Conservation (phyloP, 2,888 invertebrate species). For the Nowickia ferox region DNA sequence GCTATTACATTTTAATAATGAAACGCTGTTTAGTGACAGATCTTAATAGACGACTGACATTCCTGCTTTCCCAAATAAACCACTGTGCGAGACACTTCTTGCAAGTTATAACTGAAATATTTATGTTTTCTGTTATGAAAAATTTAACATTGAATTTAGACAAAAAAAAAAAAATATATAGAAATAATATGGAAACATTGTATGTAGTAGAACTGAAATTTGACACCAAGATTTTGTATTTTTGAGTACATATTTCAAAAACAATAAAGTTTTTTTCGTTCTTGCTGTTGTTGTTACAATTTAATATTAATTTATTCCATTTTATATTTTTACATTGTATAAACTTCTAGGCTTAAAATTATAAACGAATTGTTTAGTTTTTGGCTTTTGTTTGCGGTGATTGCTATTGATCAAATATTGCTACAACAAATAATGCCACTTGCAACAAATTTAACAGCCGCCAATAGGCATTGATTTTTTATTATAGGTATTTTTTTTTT, state of each 20-base stretch:
- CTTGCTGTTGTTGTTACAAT: constrained; percentile 4
- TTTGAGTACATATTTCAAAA: not conserved
- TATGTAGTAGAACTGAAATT: not conserved
- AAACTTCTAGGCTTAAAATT: constrained; percentile 35
- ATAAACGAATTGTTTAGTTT: constrained; percentile 17
- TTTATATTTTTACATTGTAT: constrained; percentile 44
- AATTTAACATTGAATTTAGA: constrained; percentile 51
- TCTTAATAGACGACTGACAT: no score
- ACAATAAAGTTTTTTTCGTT: not conserved
- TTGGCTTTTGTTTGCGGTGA: constrained; percentile 34
- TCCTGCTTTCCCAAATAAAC: not conserved
- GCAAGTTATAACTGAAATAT: not conserved
- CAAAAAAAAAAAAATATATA: not conserved
- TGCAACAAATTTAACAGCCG: constrained; percentile 36
- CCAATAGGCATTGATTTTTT: constrained; percentile 14
- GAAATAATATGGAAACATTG: not conserved
- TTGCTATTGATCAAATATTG: constrained; percentile 44
- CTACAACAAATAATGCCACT: constrained; percentile 13
- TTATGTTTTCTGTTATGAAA: not conserved
- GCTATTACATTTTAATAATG: no score
- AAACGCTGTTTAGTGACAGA: no score
- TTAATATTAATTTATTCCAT: constrained; percentile 49
- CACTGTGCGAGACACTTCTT: constrained; percentile 3
- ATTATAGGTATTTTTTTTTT: no score
- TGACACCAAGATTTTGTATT: not conserved